Conservation (phyloP, 2,797 vertebrate genomes). For the Novumbra hubbsi region DNA sequence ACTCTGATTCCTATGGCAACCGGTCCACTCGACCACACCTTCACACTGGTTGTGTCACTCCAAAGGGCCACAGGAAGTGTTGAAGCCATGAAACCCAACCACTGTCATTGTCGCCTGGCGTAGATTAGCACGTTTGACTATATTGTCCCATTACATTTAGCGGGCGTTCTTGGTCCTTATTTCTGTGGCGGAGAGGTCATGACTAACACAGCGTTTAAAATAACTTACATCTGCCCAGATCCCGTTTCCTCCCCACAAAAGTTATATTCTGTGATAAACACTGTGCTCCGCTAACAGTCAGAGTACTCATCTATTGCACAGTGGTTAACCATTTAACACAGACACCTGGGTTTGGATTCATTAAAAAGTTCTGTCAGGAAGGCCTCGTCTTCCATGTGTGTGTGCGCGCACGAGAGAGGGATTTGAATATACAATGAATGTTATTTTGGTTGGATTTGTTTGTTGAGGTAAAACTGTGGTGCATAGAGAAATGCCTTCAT, state of each 20-base stretch:
- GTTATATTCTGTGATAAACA: conserved; percentile 60
- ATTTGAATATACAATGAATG: background rate
- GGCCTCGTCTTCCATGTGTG: background rate
- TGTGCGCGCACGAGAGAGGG: background rate
- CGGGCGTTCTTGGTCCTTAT: conserved; percentile 30
- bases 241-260: conserved; percentile 51
- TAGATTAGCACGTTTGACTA: conserved; percentile 36
- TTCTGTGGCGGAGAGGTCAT: conserved; percentile 38
- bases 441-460: conserved; percentile 9
- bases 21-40: conserved; percentile 22
- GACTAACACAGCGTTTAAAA: conserved; percentile 59
- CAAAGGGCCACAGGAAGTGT: conserved; percentile 27
- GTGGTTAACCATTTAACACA: conserved; percentile 62
- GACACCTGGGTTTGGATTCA: conserved; percentile 28
- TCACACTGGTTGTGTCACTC: background rate
- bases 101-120: conserved; percentile 33
- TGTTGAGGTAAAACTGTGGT: background rate
- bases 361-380: conserved; percentile 30
- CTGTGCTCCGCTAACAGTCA: conserved; percentile 39
- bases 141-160: conserved; percentile 60
- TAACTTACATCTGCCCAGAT: conserved; percentile 62
- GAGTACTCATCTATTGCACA: conserved; percentile 45
- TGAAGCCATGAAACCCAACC: conserved; percentile 54
- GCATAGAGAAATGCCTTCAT: no score
- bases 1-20: conserved; percentile 18